Base-by-base conservation (phyloP, 2,113 vertebrate species). In the Microtus pennsylvanicus region DNA sequence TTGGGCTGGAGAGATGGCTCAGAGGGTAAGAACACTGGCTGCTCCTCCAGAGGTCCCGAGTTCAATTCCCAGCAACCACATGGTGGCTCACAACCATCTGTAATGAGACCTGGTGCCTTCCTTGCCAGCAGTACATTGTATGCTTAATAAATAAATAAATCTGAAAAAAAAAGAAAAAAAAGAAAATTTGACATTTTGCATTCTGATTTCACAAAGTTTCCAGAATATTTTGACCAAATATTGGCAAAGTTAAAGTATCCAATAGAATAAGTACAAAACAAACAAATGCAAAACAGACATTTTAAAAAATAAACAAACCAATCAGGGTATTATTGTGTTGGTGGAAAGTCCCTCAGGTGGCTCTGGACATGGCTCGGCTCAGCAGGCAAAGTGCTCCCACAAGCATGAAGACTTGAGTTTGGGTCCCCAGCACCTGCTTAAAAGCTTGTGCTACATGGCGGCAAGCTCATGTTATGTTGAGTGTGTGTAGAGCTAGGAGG, bases 151-250 rank as follows among this genome's bases (percentile, higher is more conserved):
- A 45, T 45, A 45, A 45, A 45, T 45, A 45, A 45, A 45, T 45
- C 42, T 45, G 4, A 45, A 45, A 45, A 5, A 45, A 42, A 42
- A 42, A 42, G 3, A 42, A 42, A 45, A 45, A 45, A 45, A 45
- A 45, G n/a, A 82, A 74, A 87, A 65, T 5, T 26, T 92, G 38
- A 50, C n/a, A 94, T 65, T 96, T 87, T 76, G 63, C 58, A 91
- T 45, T 87, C 75, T 76, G 47, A 80, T 88, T 82, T 96, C 52
- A 91, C 82, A 87, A 92, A 88, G 42, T 86, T 63, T 91, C 65
- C 76, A 81, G 38, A 95, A 61, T 87, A 92, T 89, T 52, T 67
- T 86, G 81, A n/a, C 42, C 16, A 93, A 96, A 76, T 86, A 91
- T 33, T 94, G 47, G 45, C 65, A 72, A 93, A 93, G 83, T 47